Percentiles rank a stretch among this genome's conserved stretches.
Evolutionary conservation across 2,888 invertebrate species (phyloP).

Genomic region (Smittia sp.): DNA sequence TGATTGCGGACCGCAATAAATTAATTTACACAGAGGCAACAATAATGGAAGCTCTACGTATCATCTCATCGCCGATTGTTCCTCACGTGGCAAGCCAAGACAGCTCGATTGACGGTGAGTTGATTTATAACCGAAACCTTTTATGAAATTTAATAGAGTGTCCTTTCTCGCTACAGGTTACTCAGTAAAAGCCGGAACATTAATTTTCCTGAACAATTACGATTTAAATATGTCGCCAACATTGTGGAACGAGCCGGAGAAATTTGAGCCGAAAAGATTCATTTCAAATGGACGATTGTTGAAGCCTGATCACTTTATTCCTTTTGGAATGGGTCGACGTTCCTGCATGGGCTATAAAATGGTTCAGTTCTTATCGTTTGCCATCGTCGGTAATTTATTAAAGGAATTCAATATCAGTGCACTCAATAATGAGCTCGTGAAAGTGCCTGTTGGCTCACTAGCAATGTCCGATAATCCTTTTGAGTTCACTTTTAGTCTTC

Average conservation of each 20-base stretch:
- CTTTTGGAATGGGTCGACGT: slow-evolving; percentile 64
- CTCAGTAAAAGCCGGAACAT: slow-evolving; percentile 60
- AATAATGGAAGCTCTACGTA: slow-evolving; percentile 61
- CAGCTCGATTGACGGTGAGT: slow-evolving; percentile 61
- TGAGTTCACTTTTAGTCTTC: slow-evolving; percentile 53
- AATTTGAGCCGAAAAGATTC: slow-evolving; percentile 63
- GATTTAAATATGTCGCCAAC: slow-evolving; percentile 63
- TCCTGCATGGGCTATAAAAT: slow-evolving; percentile 69
- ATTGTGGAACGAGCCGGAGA: slow-evolving; percentile 60
- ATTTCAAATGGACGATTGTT: slow-evolving; percentile 56
- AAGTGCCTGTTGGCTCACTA: slow-evolving; percentile 58
- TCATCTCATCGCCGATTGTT: slow-evolving; percentile 66
- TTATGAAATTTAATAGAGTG: slow-evolving; percentile 3
- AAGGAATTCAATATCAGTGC: slow-evolving; percentile 58
- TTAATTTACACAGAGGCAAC: slow-evolving; percentile 63
- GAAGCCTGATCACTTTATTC: slow-evolving; percentile 65
- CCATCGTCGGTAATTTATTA: slow-evolving; percentile 57
- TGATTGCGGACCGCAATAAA: slow-evolving; percentile 54
- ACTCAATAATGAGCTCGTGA: slow-evolving; percentile 53
- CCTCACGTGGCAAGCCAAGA: slow-evolving; percentile 65
- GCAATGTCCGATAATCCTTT: slow-evolving; percentile 57
- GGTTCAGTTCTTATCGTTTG: slow-evolving; percentile 61
- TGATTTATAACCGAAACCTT: slow-evolving; percentile 17
- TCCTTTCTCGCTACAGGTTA: slow-evolving; percentile 53
- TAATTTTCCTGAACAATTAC: slow-evolving; percentile 67